Evolutionary conservation across 2,797 vertebrate species (phyloP), one percentile per base, ranked within the genome.

Genomic region (Tachyglossus aculeatus): DNA sequence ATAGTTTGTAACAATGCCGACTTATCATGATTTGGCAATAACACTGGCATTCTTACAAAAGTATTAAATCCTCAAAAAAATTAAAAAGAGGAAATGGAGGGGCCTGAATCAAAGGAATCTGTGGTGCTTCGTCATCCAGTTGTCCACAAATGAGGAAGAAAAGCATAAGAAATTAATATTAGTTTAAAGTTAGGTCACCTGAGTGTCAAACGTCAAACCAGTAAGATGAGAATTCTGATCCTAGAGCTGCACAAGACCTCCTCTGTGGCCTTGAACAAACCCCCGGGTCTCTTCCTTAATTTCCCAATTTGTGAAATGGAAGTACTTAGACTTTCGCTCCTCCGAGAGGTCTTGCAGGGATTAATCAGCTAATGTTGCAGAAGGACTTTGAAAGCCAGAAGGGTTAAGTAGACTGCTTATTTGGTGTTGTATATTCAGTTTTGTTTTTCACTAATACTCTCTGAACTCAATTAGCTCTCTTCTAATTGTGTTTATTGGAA

Each of bases 351-450:
- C 58, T 77, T 65, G 54, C 57, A 40, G 21, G 74, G 51, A 80
- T 67, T 67, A 40, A 60, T 65, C 67, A 47, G n/a, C 21, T 58
- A 56, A 56, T 57, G 22, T 67, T 74, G 71, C 41, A 52, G 69
- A 68, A 69, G 47, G 25, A 43, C 31, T 65, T 62, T 51, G 45
- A 53, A 74, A 75, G 36, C 4, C 7, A 56, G 36, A 57, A 15
- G 19, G 7, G 21, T 58, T 21, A 72, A 19, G 61, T 58, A 32
- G 53, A 76, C 7, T 34, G 33, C 21, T 58, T 61, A 45, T n/a
- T n/a, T 7, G 2, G n/a, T 22, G 5, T 24, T 21, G 63, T n/a
- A n/a, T n/a, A n/a, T n/a, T n/a, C n/a, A n/a, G n/a, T n/a, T n/a
- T n/a, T n/a, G n/a, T n/a, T n/a, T n/a, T n/a, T n/a, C n/a, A n/a